These are phyloP conservation scores for Acanthochromis polyacanthus DNA, from an alignment of 2,113 vertebrate genomes.

Conservation along the genomic window DNA sequence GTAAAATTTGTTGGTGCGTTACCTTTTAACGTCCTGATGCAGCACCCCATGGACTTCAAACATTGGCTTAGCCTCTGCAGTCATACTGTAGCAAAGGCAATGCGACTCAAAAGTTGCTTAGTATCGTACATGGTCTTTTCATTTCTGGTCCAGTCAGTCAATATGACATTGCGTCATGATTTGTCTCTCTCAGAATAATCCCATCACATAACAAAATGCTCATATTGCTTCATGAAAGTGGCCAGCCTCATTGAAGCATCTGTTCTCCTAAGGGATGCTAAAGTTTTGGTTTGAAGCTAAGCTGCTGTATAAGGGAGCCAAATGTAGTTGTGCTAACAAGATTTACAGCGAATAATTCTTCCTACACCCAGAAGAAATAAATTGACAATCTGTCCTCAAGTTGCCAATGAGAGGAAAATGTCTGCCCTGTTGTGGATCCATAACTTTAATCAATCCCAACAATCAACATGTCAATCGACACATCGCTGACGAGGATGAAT, in stretches of 20 bases:
- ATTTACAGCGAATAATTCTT: not conserved
- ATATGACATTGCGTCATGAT: conserved; percentile 2
- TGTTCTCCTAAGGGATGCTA: too few species aligned
- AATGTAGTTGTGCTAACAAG: not conserved
- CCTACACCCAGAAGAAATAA: conserved; percentile 20
- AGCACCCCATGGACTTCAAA: too few species aligned
- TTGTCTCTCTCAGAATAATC: not conserved
- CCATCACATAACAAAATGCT: not conserved
- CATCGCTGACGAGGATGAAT: not conserved
- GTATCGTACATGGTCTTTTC: not conserved
- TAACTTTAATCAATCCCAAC: conserved; percentile 40
- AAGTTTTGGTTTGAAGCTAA: too few species aligned
- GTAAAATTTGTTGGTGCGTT: too few species aligned
- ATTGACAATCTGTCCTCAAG: conserved; percentile 35
- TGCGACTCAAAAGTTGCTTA: not conserved
- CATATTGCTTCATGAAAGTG: too few species aligned
- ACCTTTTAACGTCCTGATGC: too few species aligned
- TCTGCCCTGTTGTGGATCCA: conserved; percentile 40
- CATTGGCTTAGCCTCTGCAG: too few species aligned
- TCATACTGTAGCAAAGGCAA: not conserved
- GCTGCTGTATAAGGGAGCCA: too few species aligned
- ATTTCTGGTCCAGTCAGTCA: not conserved
- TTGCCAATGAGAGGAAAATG: conserved; percentile 54
- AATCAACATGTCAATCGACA: conserved; percentile 21
- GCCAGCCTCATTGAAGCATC: too few species aligned